Evolutionary conservation across 2,113 vertebrate species (phyloP), one percentile per base, ranked within the genome.

Genomic region (Synodontis membranacea): DNA sequence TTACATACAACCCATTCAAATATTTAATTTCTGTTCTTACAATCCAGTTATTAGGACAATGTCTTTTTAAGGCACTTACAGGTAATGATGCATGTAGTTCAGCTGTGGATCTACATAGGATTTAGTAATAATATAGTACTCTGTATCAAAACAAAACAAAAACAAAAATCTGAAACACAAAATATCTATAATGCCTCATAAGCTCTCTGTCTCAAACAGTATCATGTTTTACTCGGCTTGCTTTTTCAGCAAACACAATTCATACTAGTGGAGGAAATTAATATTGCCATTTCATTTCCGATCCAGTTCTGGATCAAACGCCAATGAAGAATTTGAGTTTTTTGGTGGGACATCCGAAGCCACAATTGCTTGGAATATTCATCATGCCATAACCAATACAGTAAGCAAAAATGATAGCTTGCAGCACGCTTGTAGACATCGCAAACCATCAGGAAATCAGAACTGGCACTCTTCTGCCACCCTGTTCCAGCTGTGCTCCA

Each of bases 311-410:
- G 60, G 46, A 56, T 66, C 34, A 56, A 23, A 81, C 85, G 80
- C 62, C 48, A 70, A 2, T 9, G 14, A 23, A 79, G 31, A 86
- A 31, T 39, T 28, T 25, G 34, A 31, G 48, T 76, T 85, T 74
- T 58, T 64, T 70, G 58, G 44, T 86, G 46, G 62, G 62, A 74
- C 42, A 37, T 64, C 56, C 10, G 56, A 81, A 81, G 64, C 85
- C 50, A 74, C 64, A 74, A 46, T 81, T 72, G 78, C 64, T 86
- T 86, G 48, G 68, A 82, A 44, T 86, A n/a, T 81, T 86, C 62
- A 31, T 42, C 64, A 28, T 72, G 64, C 48, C 60, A 31, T 56
- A 80, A 39, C 37, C 15, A 28, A 62, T 23, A 52, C 60, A 68
- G 70, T 44, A 76, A 52, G 58, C 75, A 42, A 42, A 79, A 68